Conservation (phyloP, 2,113 vertebrate species). For the Nothobranchius kuhntae region DNA sequence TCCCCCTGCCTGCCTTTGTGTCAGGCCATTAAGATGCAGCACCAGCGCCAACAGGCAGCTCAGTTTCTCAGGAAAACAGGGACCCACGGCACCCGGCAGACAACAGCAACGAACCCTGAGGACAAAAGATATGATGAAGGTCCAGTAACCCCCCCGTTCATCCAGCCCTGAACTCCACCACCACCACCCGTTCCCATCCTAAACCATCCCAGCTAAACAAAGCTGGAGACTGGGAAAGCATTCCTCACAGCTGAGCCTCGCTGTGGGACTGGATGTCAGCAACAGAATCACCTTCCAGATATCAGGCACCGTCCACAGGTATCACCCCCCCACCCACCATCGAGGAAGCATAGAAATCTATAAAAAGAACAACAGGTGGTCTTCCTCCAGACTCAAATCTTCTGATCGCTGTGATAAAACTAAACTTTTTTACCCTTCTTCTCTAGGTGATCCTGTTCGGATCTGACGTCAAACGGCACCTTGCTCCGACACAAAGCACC, state of each 20-base stretch:
- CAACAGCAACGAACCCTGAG: constrained; percentile 16
- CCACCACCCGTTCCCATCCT: constrained; percentile 29
- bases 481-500: too few relatives aligned
- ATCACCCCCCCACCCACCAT: too few relatives aligned
- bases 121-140: constrained; percentile 53
- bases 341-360: too few relatives aligned
- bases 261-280: constrained; percentile 18
- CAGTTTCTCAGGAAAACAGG: constrained; percentile 24
- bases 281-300: too few relatives aligned
- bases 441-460: too few relatives aligned
- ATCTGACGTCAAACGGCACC: too few relatives aligned
- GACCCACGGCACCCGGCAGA: constrained; percentile 44
- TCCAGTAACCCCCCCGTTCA: constrained; percentile 52
- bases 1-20: constrained; percentile 43
- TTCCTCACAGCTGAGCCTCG: constrained; percentile 7
- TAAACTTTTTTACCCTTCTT: too few relatives aligned
- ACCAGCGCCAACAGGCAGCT: constrained; percentile 12
- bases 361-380: too few relatives aligned
- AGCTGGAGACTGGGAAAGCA: constrained; percentile 8
- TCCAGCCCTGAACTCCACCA: constrained; percentile 31
- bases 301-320: too few relatives aligned
- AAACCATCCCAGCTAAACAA: constrained; percentile 29
- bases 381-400: too few relatives aligned
- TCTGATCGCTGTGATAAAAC: too few relatives aligned
- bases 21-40: constrained; percentile 73